Percentiles rank a stretch among this genome's conserved stretches.
Evolutionary conservation across 2,888 invertebrate genomes (phyloP).

Genomic region (Fragum whitleyi): DNA sequence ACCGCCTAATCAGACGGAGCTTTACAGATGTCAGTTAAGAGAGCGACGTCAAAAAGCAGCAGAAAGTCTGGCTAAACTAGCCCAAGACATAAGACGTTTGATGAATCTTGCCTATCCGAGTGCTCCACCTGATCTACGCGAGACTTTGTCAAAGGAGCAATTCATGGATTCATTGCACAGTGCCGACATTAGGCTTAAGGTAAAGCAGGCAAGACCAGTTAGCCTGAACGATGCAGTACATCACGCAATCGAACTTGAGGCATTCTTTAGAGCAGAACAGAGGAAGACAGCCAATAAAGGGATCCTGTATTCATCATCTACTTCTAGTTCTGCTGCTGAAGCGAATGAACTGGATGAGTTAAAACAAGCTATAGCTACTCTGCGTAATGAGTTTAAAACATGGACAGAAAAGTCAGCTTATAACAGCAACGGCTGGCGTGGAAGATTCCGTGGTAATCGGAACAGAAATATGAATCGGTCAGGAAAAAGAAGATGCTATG

Average conservation of each 20-base stretch:
- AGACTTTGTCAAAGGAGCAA: slow-evolving; percentile 7
- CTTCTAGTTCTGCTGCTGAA: not conserved
- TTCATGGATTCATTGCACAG: not conserved
- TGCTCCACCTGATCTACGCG: not conserved
- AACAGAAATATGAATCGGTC: not conserved
- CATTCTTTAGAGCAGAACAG: too few relatives aligned
- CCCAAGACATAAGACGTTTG: too few relatives aligned
- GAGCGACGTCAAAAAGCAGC: not conserved
- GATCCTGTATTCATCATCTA: not conserved
- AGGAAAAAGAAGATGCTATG: not conserved
- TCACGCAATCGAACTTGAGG: too few relatives aligned
- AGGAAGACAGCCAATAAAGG: not conserved
- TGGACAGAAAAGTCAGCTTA: not conserved
- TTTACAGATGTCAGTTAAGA: not conserved
- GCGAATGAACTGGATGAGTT: not conserved
- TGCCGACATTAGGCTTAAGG: not conserved
- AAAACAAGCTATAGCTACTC: not conserved
- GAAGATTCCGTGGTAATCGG: not conserved
- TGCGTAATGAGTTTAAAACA: not conserved
- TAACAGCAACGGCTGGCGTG: not conserved
- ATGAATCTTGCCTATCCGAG: not conserved
- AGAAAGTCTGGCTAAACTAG: not conserved
- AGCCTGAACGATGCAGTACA: too few relatives aligned
- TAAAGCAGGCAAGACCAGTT: too few relatives aligned
- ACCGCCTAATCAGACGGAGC: slow-evolving; percentile 5